phyloP scores from a whole-genome alignment of 2,797 vertebrate genomes.

The Cyprinella venusta region DNA sequence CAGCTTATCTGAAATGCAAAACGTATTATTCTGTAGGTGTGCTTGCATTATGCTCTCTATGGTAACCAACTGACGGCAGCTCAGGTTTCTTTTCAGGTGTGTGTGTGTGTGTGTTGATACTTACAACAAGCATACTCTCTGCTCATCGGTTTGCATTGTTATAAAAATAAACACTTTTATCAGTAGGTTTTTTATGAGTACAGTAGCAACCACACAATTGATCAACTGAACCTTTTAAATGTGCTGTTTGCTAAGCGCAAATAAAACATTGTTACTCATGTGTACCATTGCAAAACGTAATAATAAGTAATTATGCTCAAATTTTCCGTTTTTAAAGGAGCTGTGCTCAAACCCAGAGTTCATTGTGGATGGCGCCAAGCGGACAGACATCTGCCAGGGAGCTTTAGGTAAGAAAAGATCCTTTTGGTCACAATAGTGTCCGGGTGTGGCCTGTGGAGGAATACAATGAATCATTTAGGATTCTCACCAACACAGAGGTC shows the following conservation, averaged over 20 bases:
- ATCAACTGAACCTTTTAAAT: background rate
- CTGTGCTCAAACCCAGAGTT: conserved; percentile 83
- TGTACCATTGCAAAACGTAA: background rate
- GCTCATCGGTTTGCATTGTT: background rate
- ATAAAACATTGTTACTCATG: background rate
- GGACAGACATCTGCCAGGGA: conserved; percentile 91
- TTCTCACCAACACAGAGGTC: background rate
- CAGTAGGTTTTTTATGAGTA: background rate
- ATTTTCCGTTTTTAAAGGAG: conserved; percentile 74
- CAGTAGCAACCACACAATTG: background rate
- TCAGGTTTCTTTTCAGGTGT: conserved; percentile 38
- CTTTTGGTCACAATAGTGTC: background rate
- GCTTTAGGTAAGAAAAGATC: conserved; percentile 79
- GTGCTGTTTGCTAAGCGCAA: background rate
- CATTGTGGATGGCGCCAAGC: conserved; percentile 80
- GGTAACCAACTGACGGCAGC: conserved; percentile 4
- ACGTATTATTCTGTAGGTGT: background rate
- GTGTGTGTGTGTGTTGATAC: conserved; percentile 1
- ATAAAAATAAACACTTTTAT: background rate
- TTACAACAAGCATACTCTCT: background rate
- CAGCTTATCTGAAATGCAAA: background rate
- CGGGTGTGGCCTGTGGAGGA: background rate
- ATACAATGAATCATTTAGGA: background rate
- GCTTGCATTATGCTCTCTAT: background rate
- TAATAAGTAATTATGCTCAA: background rate